phyloP scores from a whole-genome alignment of 2,797 vertebrate genomes.

The Phrynocephalus guinanensis region DNA sequence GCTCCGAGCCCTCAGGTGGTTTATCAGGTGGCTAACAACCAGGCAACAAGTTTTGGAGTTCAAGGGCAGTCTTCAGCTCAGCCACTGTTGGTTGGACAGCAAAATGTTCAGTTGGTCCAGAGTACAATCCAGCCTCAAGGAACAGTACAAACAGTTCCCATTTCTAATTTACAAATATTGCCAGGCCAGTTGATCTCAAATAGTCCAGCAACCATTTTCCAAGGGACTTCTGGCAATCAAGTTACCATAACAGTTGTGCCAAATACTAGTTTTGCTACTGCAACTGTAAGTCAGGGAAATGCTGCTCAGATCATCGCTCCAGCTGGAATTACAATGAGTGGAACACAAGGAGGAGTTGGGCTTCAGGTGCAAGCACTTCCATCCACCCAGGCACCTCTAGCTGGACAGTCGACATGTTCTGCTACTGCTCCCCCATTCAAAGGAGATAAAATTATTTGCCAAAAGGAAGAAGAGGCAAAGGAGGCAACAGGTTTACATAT shows the following conservation, averaged over 20 bases:
- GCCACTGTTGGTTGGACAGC: slow-evolving; percentile 88
- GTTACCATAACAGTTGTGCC: slow-evolving; percentile 99
- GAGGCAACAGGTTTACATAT: slow-evolving; percentile 97
- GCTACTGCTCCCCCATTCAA: slow-evolving; percentile 88
- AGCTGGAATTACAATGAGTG: slow-evolving; percentile 82
- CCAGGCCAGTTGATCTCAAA: slow-evolving; percentile 94
- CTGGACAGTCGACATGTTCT: slow-evolving; percentile 82
- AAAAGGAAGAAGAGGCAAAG: slow-evolving; percentile 99
- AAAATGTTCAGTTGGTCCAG: slow-evolving; percentile 94
- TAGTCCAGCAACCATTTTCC: slow-evolving; percentile 92
- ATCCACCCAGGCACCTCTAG: slow-evolving; percentile 80
- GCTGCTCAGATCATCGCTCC: slow-evolving; percentile 85
- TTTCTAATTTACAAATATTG: slow-evolving; percentile 89
- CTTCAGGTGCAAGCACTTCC: slow-evolving; percentile 85
- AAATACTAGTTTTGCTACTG: slow-evolving; percentile 94
- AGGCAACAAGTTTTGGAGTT: slow-evolving; percentile 83
- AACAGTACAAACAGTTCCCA: slow-evolving; percentile 91
- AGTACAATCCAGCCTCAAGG: slow-evolving; percentile 87
- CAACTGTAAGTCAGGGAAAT: slow-evolving; percentile 90
- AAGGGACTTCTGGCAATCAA: slow-evolving; percentile 92
- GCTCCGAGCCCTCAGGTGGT: slow-evolving; percentile 92
- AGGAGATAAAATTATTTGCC: slow-evolving; percentile 99
- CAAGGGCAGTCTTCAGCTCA: slow-evolving; percentile 87
- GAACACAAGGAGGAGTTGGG: slow-evolving; percentile 86
- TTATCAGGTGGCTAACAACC: slow-evolving; percentile 92